Base-by-base conservation (phyloP, 2,113 vertebrate genomes). In the Rhodinocichla rosea region DNA sequence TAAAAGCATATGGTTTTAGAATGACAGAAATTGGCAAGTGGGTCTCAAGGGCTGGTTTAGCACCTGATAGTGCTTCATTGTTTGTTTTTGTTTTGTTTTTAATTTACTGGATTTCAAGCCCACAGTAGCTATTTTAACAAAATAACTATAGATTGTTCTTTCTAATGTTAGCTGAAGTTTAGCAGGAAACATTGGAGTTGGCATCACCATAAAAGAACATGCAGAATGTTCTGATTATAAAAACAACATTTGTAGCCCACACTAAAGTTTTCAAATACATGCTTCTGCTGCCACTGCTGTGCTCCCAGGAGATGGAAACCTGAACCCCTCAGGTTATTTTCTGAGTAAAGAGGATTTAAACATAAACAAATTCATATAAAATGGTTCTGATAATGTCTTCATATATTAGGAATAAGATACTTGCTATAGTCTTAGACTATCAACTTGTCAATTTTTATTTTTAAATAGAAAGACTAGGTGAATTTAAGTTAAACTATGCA, bases 371-470 rank as follows among this genome's bases (percentile, higher is more conserved):
- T 67, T 52, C 62, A 53, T 47, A 28, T 63, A 33, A 90, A 92
- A 91, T 78, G 11, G 57, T 92, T 94, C 39, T 79, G 45, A 73
- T 83, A 95, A 76, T 73, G 88, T 94, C 53, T 82, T 92, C 32
- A 33, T 83, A 64, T 84, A 70, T 95, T 74, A 83, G 39, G 40
- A 89, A 33, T 70, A 87, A 94, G 27, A 68, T 50, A 27, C 30
- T 73, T 78, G 39, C 49, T 67, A 7, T 91, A 71, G 65, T 81
- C 53, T 90, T 87, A 65, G 64, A 71, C n/a, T 85, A 37, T 92
- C 80, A 97, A 83, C 71, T 89, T 74, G 52, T 94, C 74, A 94
- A 74, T 95, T 93, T 75, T 90, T 83, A 35, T 93, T 96, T 87
- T 91, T 91, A 94, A 96, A 76, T 81, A 94, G 78, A 85, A 87